These are phyloP conservation scores for Troilus luridus DNA, from an alignment of 2,888 invertebrate genomes.

Conservation along the genomic window DNA sequence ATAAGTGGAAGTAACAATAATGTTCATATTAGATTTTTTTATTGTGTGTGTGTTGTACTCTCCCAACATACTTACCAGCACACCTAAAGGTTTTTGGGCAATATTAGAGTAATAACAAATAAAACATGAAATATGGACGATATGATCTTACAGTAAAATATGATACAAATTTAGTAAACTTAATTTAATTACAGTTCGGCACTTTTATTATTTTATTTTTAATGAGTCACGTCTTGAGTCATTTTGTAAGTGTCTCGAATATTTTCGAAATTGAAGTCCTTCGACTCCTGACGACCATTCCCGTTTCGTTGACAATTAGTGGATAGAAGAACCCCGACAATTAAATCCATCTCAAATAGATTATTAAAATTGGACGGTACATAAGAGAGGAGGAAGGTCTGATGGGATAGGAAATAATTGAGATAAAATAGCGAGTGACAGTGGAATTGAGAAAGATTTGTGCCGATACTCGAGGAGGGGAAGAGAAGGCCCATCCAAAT, in stretches of 20 bases:
- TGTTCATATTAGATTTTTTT: no score
- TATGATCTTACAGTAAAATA: no score
- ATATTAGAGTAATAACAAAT: no score
- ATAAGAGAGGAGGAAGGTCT: neutral
- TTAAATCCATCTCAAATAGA: slow-evolving; percentile 44
- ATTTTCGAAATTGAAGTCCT: neutral
- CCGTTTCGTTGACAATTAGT: slow-evolving; percentile 5
- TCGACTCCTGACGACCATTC: neutral
- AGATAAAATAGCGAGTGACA: slow-evolving; percentile 41
- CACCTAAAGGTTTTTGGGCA: no score
- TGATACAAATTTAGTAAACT: no score
- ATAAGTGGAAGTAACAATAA: no score
- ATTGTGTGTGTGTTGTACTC: no score
- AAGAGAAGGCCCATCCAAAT: slow-evolving; percentile 49
- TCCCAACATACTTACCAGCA: no score
- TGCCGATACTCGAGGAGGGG: slow-evolving; percentile 41
- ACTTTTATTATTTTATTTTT: no score
- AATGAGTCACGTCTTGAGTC: no score
- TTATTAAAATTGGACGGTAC: slow-evolving; percentile 27
- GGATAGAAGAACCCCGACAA: slow-evolving; percentile 3
- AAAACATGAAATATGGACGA: no score
- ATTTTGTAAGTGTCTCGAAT: neutral
- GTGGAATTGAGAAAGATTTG: slow-evolving; percentile 37
- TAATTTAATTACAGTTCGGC: no score
- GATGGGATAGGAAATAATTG: slow-evolving; percentile 46